Percentiles rank a stretch among this genome's conserved stretches.
These are phyloP conservation scores for Acanthopagrus latus DNA, from an alignment of 2,797 vertebrate species.

Conservation along the genomic window DNA sequence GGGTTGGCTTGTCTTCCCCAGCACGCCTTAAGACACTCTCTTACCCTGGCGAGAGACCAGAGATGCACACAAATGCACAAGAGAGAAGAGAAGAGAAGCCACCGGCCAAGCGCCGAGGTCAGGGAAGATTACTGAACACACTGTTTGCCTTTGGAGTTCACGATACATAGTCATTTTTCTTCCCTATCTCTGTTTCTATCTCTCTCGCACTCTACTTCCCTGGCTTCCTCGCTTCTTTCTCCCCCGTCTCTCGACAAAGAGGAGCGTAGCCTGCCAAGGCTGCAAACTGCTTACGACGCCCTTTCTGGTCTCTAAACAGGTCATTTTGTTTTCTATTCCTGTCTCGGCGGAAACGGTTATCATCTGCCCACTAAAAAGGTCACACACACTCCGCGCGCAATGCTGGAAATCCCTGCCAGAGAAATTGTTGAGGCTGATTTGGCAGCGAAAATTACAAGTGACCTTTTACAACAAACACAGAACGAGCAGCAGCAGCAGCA, in stretches of 20 bases:
- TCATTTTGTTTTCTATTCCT: slow-evolving; percentile 88
- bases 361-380: slow-evolving; percentile 84
- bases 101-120: slow-evolving; percentile 50
- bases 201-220: slow-evolving; percentile 32
- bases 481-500: slow-evolving; percentile 53
- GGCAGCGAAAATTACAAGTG: slow-evolving; percentile 81
- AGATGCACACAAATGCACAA: slow-evolving; percentile 33
- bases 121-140: slow-evolving; percentile 44
- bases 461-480: slow-evolving; percentile 80
- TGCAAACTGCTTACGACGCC: slow-evolving; percentile 79
- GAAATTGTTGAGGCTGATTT: slow-evolving; percentile 81
- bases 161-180: slow-evolving; percentile 50
- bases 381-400: slow-evolving; percentile 69
- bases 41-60: slow-evolving; percentile 57
- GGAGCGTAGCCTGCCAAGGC: slow-evolving; percentile 66
- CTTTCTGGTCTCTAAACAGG: slow-evolving; percentile 84
- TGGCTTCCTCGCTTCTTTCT: slow-evolving; percentile 39
- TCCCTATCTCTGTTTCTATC: slow-evolving; percentile 53
- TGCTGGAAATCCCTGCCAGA: slow-evolving; percentile 76
- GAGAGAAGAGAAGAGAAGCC: slow-evolving; percentile 28
- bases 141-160: slow-evolving; percentile 45
- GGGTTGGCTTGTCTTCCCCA: slow-evolving; percentile 62
- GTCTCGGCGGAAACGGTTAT: slow-evolving; percentile 81
- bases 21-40: slow-evolving; percentile 56
- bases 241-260: slow-evolving; percentile 69